Percentiles rank a stretch among this genome's conserved stretches.
Evolutionary conservation across 2,888 invertebrate genomes (phyloP).

Genomic region (Steromphala cineraria): DNA sequence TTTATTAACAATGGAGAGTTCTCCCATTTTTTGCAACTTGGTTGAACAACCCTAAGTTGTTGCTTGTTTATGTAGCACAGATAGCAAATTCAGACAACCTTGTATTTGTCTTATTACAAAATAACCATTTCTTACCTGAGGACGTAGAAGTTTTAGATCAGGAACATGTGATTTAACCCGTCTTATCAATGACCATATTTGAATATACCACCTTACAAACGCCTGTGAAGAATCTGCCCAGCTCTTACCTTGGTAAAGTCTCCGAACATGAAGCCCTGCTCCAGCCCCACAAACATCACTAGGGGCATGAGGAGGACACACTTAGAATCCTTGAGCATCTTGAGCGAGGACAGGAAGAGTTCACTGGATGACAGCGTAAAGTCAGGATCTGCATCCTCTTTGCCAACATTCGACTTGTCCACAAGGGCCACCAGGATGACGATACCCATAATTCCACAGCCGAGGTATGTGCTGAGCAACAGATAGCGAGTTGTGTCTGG

Average conservation of each 20-base stretch:
- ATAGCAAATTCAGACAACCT: no score
- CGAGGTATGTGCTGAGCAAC: conserved; percentile 66
- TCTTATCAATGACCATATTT: no score
- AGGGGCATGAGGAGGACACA: conserved; percentile 69
- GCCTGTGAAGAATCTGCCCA: no score
- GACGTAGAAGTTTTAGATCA: no score
- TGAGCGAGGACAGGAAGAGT: conserved; percentile 62
- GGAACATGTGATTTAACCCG: no score
- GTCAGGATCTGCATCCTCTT: conserved; percentile 47
- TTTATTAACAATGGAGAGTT: no score
- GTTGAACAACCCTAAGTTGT: no score
- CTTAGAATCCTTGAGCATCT: conserved; percentile 67
- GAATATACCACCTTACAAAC: no score
- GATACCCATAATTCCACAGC: conserved; percentile 66
- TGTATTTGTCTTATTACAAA: no score
- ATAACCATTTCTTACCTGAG: no score
- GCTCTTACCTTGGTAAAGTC: conserved; percentile 72
- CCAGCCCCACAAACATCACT: conserved; percentile 69
- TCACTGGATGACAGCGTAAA: conserved; percentile 56
- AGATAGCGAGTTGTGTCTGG: conserved; percentile 58
- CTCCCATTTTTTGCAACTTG: no score
- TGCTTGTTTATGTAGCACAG: no score
- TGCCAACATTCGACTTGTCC: conserved; percentile 57
- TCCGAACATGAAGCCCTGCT: conserved; percentile 72
- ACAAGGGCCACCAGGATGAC: conserved; percentile 62